phyloP scores from a whole-genome alignment of 2,888 invertebrate species.

The Caenorhabditis macrosperma region DNA sequence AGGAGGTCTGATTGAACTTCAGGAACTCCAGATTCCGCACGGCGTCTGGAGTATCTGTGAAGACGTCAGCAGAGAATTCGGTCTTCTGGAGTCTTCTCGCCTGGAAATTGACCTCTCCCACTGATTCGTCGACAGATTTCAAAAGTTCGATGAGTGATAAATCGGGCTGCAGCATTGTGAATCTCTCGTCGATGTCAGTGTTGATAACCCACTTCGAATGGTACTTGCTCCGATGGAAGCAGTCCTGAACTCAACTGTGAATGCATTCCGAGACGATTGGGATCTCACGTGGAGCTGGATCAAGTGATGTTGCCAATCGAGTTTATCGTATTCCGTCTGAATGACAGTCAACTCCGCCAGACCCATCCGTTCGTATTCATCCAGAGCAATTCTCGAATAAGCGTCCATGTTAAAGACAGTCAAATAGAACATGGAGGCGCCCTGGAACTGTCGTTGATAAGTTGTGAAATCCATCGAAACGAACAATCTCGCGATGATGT shows the following conservation, averaged over 20 bases:
- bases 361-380: conserved; percentile 27
- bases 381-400: conserved; percentile 8
- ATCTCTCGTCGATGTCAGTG: conserved; percentile 36
- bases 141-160: background rate
- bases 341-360: conserved; percentile 32
- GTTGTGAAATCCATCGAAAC: background rate
- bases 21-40: conserved; percentile 13
- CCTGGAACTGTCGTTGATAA: conserved; percentile 31
- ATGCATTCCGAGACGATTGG: background rate
- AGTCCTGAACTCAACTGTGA: conserved; percentile 32
- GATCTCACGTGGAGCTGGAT: conserved; percentile 29
- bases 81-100: conserved; percentile 29
- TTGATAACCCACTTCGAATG: conserved; percentile 46
- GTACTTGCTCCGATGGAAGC: conserved; percentile 25
- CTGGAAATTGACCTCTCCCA: conserved; percentile 30
- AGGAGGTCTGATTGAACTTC: conserved; percentile 16
- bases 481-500: conserved; percentile 27
- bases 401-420: conserved; percentile 32
- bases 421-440: conserved; percentile 34
- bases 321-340: conserved; percentile 33
- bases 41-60: background rate
- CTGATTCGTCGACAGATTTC: background rate
- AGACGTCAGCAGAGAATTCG: background rate
- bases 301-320: conserved; percentile 34
- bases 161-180: conserved; percentile 24